phyloP scores from a whole-genome alignment of 2,113 vertebrate species.

The Clarias batrachus region DNA sequence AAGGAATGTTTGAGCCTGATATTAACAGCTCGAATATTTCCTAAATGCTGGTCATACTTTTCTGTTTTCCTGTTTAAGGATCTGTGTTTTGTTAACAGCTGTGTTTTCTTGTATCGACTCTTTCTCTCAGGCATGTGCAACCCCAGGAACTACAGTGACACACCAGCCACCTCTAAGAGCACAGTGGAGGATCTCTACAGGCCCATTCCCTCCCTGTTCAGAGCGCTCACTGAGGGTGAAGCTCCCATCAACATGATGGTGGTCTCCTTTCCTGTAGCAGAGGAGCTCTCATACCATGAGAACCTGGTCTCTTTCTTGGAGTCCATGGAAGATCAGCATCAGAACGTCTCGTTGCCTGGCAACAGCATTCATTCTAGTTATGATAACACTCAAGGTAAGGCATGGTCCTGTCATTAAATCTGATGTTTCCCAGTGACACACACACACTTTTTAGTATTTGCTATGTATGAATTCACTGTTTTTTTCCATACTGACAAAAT shows the following conservation, averaged over 20 bases:
- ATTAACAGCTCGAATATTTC: background rate
- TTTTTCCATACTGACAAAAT: background rate
- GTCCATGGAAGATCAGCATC: conserved; percentile 85
- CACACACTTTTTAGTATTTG: background rate
- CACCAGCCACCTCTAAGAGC: conserved; percentile 95
- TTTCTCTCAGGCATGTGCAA: conserved; percentile 90
- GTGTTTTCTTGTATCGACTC: background rate
- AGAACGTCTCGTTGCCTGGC: conserved; percentile 87
- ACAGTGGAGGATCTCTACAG: conserved; percentile 96
- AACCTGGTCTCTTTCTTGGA: conserved; percentile 94
- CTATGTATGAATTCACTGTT: background rate
- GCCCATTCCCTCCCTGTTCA: conserved; percentile 94
- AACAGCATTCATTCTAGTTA: conserved; percentile 88
- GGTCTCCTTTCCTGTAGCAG: conserved; percentile 92
- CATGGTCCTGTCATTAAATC: background rate
- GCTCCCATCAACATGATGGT: conserved; percentile 93
- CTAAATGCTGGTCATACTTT: background rate
- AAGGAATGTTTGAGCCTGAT: background rate
- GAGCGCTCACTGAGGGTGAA: conserved; percentile 93
- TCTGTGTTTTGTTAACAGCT: conserved; percentile 17
- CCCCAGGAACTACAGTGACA: conserved; percentile 95
- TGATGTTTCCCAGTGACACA: background rate
- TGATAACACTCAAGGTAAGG: conserved; percentile 83
- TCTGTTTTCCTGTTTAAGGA: background rate
- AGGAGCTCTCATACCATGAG: conserved; percentile 93